Evolutionary conservation across 2,888 invertebrate species (phyloP), one percentile per base, ranked within the genome.

Genomic region (Cryptocephalus primarius): DNA sequence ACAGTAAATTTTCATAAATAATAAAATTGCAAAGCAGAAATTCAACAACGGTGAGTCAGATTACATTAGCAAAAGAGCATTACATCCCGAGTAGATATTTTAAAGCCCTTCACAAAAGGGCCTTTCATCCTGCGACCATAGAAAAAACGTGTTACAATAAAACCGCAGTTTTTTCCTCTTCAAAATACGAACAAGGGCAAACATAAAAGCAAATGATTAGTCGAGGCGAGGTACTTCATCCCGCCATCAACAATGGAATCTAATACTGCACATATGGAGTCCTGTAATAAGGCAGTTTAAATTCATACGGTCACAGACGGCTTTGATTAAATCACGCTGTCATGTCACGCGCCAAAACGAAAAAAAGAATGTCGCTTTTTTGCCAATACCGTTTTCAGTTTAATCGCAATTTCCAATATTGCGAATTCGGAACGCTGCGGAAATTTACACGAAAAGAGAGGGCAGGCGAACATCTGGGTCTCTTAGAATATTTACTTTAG

Each of bases 221-320:
- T 49, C 49, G 49, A 52, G 53, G 50, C 47, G 49, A 39, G 50
- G 48, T 51, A 50, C 47, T 44, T 49, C 49, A 46, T 51, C 53
- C 49, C 52, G 50, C 47, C 47, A 45, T 47, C 45, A 53, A 60
- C 60, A 60, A 58, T 57, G 51, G 55, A 60, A 60, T 55, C 58
- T 59, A 58, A 62, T 60, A 59, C 54, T 54, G 56, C 57, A 57
- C 56, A 58, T 60, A 60, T 58, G 58, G 59, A 58, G 55, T 57
- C 56, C 47, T 39, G 55, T 61, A 63, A 61, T 61, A 60, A 63
- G 61, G 61, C 61, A 57, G 60, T 62, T 62, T 63, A 62, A 61
- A 61, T 63, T 63, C 63, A 61, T 61, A 57, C 58, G 49, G 56
- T 54, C 52, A 55, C 55, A 52, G 49, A 53, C 49, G 53, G 52